phyloP scores from a whole-genome alignment of 1,140 invertebrate genomes.

The Hyposmocoma kahamanoa region DNA sequence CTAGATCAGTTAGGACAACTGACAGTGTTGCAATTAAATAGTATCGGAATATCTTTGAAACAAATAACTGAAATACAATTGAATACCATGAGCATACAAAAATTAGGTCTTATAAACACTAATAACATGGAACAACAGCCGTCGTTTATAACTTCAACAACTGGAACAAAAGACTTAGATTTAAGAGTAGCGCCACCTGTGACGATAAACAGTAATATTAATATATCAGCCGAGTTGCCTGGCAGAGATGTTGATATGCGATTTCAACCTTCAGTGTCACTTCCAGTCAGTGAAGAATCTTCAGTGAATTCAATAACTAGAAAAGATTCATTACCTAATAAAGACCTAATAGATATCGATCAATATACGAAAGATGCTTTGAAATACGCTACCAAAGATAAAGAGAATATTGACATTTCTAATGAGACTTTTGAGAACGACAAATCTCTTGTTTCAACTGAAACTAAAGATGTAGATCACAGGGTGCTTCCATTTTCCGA shows the following conservation, averaged over 20 bases:
- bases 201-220: constrained; percentile 31
- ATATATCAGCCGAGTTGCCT: constrained; percentile 38
- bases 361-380: constrained; percentile 72
- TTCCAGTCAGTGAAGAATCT: constrained; percentile 30
- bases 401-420: constrained; percentile 61
- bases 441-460: constrained; percentile 35
- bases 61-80: constrained; percentile 77
- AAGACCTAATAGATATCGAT: constrained; percentile 69
- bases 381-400: constrained; percentile 68
- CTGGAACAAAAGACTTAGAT: constrained; percentile 59
- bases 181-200: constrained; percentile 58
- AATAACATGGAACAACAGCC: constrained; percentile 39
- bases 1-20: constrained; percentile 75
- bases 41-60: constrained; percentile 73
- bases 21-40: constrained; percentile 75
- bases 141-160: constrained; percentile 26
- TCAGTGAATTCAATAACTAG: constrained; percentile 20
- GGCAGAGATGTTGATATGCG: constrained; percentile 74
- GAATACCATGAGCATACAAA: constrained; percentile 74
- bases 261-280: constrained; percentile 44
- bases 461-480: constrained; percentile 72
- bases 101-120: constrained; percentile 66
- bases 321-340: constrained; percentile 38
- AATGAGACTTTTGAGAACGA: constrained; percentile 53
- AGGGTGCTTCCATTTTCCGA: constrained; percentile 65